Base-by-base conservation (phyloP, 2,113 vertebrate species). In the Eleginops maclovinus region DNA sequence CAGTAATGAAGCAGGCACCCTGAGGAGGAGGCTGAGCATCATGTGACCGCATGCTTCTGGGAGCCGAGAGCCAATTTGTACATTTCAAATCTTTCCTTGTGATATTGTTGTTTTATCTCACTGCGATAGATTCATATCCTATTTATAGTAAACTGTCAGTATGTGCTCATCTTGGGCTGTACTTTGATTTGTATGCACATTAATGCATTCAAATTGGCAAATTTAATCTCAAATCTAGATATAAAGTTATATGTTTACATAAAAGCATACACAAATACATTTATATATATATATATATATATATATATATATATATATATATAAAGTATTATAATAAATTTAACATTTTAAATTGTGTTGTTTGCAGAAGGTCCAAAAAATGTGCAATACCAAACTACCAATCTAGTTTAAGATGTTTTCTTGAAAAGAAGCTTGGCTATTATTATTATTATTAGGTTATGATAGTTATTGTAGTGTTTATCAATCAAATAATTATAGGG, bases 21-120 rank as follows among this genome's bases (percentile, higher is more conserved):
- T 93, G 80, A 93, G 75, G 87, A 92, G 86, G 56, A 80, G 90
- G 72, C 75, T 81, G 63, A 88, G 82, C 77, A 36, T 92, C 7
- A 40, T 91, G 15, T 94, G 86, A 92, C 17, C 41, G 8, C 31
- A 36, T 8, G n/a, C n/a, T n/a, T n/a, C n/a, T n/a, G n/a, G n/a
- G n/a, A n/a, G n/a, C n/a, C n/a, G n/a, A n/a, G n/a, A n/a, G n/a
- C n/a, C n/a, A n/a, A 16, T 9, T 28, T 49, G 36, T 59, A 21
- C n/a, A 14, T 74, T 65, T 41, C 9, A 61, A 61, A 66, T 22
- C 3, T 61, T 36, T 67, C 4, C 2, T 31, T 83, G 8, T 64
- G 2, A 44, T 73, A 40, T 55, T 0, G 14, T 24, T 46, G 13
- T 46, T 10, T 31, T 56, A 50, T 50, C 75, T 44, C 54, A 46